Evolutionary conservation across 2,888 invertebrate genomes (phyloP), one percentile per base, ranked within the genome.

Genomic region (Scaptomyza flava): DNA sequence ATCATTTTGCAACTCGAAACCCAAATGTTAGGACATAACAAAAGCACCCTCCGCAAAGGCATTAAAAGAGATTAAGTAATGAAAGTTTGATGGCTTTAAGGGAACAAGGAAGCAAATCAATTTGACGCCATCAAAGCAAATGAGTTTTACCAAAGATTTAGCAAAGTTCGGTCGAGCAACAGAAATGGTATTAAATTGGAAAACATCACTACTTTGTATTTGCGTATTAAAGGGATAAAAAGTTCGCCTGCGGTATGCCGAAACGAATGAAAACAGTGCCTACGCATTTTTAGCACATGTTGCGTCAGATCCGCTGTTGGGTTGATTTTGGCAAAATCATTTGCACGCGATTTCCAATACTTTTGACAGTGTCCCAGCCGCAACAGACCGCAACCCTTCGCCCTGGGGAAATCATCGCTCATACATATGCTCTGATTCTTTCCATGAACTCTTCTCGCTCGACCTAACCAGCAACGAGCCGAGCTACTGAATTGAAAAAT

Each of bases 401-500:
- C 77, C 83, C 68, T 63, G 54, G 83, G 83, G 83, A 81, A 83
- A 81, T 81, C 83, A 81, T 71, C 61, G 61, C 66, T 65, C 71
- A 73, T 78, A 53, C 64, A 77, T 80, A 81, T 80, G 68, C 59
- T 61, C 53, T 17, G 41, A 41, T 9, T 9, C 17, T 9, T 41
- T 17, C 17, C 41, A 4, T 17, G 41, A 17, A 41, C 41, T 41
- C 41, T 17, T 17, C 9, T 41, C 74, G 67, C 57, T 72, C 77
- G 74, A 77, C 67, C 77, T 77, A 38, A 51, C 51, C 58, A 48
- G 47, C 72, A 68, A 68, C 64, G 61, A 59, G 56, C 53, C 61
- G 67, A 63, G 75, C 71, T 51, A 81, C 71, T 72, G 86, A 85
- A 87, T 85, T 87, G 87, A 87, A 87, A 87, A 85, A 84, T 84